Conservation (phyloP, 2,888 invertebrate species). For the Gisinianus flammeolus region DNA sequence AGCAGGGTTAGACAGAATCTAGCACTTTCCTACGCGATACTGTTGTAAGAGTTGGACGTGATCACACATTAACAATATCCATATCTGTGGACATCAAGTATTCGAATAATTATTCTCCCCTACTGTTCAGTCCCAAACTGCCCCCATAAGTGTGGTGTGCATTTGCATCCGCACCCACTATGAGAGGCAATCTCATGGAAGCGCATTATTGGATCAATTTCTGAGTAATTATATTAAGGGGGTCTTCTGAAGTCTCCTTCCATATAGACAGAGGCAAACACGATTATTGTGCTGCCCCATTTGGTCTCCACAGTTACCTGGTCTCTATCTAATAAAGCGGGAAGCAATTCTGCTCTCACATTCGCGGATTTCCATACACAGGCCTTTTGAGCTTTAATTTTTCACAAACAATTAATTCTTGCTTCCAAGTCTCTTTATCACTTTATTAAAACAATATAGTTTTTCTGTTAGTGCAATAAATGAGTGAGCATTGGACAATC, state of each 20-base stretch:
- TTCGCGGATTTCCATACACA: neutral
- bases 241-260: neutral
- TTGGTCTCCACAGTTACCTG: neutral
- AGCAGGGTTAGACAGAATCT: slow-evolving; percentile 29
- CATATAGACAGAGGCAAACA: neutral
- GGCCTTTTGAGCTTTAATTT: neutral
- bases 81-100: slow-evolving; percentile 30
- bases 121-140: slow-evolving; percentile 30
- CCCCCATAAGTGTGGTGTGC: slow-evolving; percentile 45
- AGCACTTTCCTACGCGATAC: slow-evolving; percentile 36
- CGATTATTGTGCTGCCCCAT: neutral
- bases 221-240: slow-evolving; percentile 14
- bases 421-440: neutral
- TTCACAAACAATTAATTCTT: neutral
- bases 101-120: slow-evolving; percentile 36
- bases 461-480: neutral
- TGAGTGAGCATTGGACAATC: neutral
- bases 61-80: slow-evolving; percentile 29
- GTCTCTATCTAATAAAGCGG: neutral
- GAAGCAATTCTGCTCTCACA: neutral
- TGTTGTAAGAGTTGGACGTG: slow-evolving; percentile 40
- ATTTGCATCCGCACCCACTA: too few relatives aligned
- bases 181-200: too few relatives aligned
- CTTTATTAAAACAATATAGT: neutral
- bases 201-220: neutral